Evolutionary conservation across 2,113 vertebrate genomes (phyloP).

Genomic region (Oreochromis niloticus): DNA sequence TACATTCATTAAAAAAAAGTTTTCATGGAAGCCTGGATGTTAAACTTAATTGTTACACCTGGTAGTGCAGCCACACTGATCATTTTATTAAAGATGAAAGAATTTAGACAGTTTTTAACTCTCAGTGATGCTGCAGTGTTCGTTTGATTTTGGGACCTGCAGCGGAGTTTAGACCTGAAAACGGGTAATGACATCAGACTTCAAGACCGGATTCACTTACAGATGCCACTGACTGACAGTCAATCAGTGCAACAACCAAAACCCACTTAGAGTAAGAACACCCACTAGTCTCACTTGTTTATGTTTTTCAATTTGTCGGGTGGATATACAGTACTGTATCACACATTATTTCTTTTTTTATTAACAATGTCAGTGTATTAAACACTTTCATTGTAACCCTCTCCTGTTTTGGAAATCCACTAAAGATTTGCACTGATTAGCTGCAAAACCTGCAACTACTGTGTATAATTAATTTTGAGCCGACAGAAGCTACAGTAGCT

Average conservation of each 20-base stretch:
- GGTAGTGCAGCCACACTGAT: no score
- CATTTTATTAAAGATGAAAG: no score
- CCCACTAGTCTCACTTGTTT: background rate
- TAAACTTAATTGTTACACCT: no score
- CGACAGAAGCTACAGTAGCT: background rate
- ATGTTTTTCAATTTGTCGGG: background rate
- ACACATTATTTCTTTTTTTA: background rate
- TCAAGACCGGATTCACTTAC: background rate
- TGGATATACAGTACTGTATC: background rate
- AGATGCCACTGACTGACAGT: background rate
- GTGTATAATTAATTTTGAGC: background rate
- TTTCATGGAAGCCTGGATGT: background rate
- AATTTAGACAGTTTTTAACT: no score
- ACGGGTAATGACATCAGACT: no score
- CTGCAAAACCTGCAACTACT: background rate
- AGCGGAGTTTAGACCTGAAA: no score
- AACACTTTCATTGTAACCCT: background rate
- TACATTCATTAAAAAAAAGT: background rate
- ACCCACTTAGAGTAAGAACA: background rate
- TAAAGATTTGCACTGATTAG: background rate
- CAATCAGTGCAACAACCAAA: background rate
- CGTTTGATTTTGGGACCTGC: no score
- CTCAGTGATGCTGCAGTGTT: no score
- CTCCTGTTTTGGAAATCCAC: background rate
- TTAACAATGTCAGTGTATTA: background rate